Percentiles rank a stretch among this genome's conserved stretches.
These are phyloP conservation scores for Drosophila conformis DNA, from an alignment of 2,888 invertebrate genomes.

Conservation along the genomic window DNA sequence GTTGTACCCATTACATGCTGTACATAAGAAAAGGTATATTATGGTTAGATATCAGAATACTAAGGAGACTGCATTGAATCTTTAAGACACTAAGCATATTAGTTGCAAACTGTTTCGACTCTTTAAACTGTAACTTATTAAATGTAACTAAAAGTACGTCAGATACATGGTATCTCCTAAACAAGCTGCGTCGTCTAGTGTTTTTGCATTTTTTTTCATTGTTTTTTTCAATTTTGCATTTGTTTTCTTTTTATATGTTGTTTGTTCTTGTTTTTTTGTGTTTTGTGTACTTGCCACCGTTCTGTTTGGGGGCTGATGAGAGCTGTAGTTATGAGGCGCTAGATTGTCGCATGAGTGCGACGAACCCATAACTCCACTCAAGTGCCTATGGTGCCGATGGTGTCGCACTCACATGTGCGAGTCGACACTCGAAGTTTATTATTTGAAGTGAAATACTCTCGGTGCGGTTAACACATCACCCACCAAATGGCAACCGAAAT, in stretches of 20 bases:
- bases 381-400: slow-evolving; percentile 3
- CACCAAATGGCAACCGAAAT: slow-evolving; percentile 32
- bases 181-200: neutral
- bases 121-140: neutral
- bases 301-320: slow-evolving; percentile 1
- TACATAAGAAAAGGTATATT: neutral
- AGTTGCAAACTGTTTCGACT: neutral
- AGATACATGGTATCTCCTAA: neutral
- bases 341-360: slow-evolving; percentile 33
- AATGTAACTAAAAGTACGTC: neutral
- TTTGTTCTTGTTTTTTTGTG: neutral
- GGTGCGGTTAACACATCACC: slow-evolving; percentile 7
- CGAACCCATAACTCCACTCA: slow-evolving; percentile 20
- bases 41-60: neutral
- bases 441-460: slow-evolving; percentile 47
- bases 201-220: neutral
- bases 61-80: neutral
- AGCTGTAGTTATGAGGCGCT: slow-evolving; percentile 34
- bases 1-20: neutral
- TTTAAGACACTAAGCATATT: neutral
- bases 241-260: neutral
- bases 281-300: neutral
- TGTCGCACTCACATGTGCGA: slow-evolving; percentile 10
- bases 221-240: neutral
- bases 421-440: slow-evolving; percentile 39